phyloP scores from a whole-genome alignment of 1,140 invertebrate species.

The Ylistrum balloti region DNA sequence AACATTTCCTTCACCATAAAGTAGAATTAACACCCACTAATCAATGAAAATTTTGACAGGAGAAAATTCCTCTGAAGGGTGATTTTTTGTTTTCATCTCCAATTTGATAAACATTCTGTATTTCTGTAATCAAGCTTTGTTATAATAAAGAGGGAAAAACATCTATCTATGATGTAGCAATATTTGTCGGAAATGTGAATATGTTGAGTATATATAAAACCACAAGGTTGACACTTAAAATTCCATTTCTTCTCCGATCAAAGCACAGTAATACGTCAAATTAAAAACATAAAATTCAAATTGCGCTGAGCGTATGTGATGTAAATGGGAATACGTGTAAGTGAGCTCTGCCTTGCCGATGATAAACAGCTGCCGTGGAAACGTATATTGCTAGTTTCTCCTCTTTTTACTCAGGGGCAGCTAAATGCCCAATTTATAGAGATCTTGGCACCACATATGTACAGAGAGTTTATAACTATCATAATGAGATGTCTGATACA shows the following conservation, averaged over 20 bases:
- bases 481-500: neutral
- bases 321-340: slow-evolving; percentile 13
- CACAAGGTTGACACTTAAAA: slow-evolving; percentile 22
- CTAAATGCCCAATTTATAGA: slow-evolving; percentile 35
- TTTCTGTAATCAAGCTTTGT: neutral
- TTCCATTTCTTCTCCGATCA: slow-evolving; percentile 34
- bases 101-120: neutral
- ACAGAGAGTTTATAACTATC: neutral
- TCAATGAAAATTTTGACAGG: neutral
- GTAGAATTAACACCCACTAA: neutral
- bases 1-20: neutral
- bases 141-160: neutral
- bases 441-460: slow-evolving; percentile 23
- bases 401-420: neutral
- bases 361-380: slow-evolving; percentile 19
- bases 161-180: neutral
- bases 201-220: neutral
- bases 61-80: neutral
- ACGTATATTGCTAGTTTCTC: neutral
- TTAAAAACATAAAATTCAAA: slow-evolving; percentile 40
- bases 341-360: neutral
- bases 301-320: slow-evolving; percentile 1
- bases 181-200: slow-evolving; percentile 1
- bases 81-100: neutral
- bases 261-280: slow-evolving; percentile 13